These are phyloP conservation scores for Bedellia somnulentella DNA, from an alignment of 2,888 invertebrate species.

Conservation along the genomic window DNA sequence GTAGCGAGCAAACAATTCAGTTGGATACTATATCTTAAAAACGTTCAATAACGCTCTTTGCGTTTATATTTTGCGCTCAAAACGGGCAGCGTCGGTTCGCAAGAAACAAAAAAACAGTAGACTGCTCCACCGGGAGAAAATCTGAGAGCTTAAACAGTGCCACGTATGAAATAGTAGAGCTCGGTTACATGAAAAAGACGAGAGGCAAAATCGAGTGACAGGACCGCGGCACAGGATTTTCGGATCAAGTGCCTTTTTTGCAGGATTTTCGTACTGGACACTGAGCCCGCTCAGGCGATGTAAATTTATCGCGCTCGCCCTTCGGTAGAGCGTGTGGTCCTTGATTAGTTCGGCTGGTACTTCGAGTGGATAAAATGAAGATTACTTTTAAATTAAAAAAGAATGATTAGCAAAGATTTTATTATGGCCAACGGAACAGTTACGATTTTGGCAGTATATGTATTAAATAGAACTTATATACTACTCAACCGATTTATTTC, in stretches of 20 bases:
- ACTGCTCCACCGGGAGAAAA: slow-evolving; percentile 48
- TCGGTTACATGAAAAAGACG: slow-evolving; percentile 62
- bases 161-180: slow-evolving; percentile 57
- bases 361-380: too few relatives aligned
- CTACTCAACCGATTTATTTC: too few relatives aligned
- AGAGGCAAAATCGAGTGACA: slow-evolving; percentile 58
- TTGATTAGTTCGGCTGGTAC: slow-evolving; percentile 33
- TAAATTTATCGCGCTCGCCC: slow-evolving; percentile 42
- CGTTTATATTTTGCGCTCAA: slow-evolving; percentile 60
- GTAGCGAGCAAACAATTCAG: too few relatives aligned
- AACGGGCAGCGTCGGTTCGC: slow-evolving; percentile 48
- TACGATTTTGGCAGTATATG: too few relatives aligned
- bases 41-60: too few relatives aligned
- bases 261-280: slow-evolving; percentile 41
- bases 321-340: slow-evolving; percentile 27
- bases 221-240: slow-evolving; percentile 51
- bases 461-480: too few relatives aligned
- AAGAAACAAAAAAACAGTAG: slow-evolving; percentile 51
- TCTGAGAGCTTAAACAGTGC: slow-evolving; percentile 60
- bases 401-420: too few relatives aligned
- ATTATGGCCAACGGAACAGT: too few relatives aligned
- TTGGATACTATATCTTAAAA: too few relatives aligned
- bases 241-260: slow-evolving; percentile 47
- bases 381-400: too few relatives aligned
- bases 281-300: slow-evolving; percentile 33